Evolutionary conservation across 2,888 invertebrate genomes (phyloP).

Genomic region (Cerastis leucographa): DNA sequence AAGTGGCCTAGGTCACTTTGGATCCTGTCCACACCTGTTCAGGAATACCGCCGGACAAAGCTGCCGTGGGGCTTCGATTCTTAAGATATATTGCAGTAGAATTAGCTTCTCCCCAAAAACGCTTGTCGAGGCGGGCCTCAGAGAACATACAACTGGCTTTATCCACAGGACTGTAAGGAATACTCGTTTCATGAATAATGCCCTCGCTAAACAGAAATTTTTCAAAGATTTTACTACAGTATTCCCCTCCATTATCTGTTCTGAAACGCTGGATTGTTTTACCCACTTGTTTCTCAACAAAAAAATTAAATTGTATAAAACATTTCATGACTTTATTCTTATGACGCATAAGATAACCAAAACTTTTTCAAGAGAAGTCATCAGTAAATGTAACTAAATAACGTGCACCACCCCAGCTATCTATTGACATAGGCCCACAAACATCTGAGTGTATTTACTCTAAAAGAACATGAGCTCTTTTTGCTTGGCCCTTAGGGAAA

Average conservation of each 20-base stretch:
- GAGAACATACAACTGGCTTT: slow-evolving; percentile 1
- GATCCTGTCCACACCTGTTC: slow-evolving; percentile 3
- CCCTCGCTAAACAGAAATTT: not conserved
- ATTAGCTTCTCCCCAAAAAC: slow-evolving; percentile 3
- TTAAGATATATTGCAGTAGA: slow-evolving; percentile 4
- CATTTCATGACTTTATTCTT: not conserved
- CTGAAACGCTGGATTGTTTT: not conserved
- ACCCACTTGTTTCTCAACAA: not conserved
- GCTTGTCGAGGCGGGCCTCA: not conserved
- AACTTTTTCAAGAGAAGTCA: not conserved
- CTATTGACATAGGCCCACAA: not conserved
- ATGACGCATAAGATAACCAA: not conserved
- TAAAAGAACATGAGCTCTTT: not conserved
- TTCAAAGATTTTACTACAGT: not conserved
- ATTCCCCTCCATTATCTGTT: not conserved
- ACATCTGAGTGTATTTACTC: slow-evolving; percentile 3
- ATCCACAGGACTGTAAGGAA: slow-evolving; percentile 5
- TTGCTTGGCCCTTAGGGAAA: not conserved
- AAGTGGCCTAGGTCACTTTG: not conserved
- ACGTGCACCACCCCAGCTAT: not conserved
- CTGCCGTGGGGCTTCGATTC: slow-evolving; percentile 6
- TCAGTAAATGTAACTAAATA: slow-evolving; percentile 1
- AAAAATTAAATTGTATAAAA: not conserved
- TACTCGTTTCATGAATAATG: slow-evolving; percentile 8
- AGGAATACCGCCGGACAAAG: slow-evolving; percentile 1